phyloP scores from a whole-genome alignment of 2,797 vertebrate genomes.

The Karalla daura region DNA sequence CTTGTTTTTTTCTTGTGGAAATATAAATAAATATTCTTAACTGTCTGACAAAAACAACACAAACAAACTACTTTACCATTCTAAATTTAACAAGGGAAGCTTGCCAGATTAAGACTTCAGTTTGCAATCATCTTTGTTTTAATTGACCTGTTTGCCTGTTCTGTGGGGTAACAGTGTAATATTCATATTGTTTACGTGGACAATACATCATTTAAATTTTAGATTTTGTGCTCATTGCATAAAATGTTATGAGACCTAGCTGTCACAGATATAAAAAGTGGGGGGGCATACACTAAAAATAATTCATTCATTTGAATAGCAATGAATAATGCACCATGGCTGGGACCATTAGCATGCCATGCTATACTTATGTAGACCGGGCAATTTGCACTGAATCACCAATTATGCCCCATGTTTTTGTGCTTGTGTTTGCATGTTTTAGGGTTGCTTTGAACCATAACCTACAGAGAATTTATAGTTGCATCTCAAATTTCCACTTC shows the following conservation, averaged over 20 bases:
- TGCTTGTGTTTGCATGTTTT: constrained; percentile 11
- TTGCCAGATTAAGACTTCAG: too few species aligned
- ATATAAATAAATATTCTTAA: too few species aligned
- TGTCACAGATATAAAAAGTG: constrained; percentile 13
- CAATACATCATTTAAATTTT: constrained; percentile 29
- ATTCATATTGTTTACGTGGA: constrained; percentile 20
- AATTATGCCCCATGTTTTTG: constrained; percentile 36
- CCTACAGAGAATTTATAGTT: constrained; percentile 37
- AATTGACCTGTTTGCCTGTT: not conserved
- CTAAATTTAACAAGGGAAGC: too few species aligned
- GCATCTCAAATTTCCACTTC: constrained; percentile 19
- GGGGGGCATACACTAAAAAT: constrained; percentile 34
- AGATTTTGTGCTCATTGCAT: constrained; percentile 20
- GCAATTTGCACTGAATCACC: constrained; percentile 56
- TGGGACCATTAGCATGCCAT: constrained; percentile 32
- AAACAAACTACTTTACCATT: too few species aligned
- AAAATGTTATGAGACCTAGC: constrained; percentile 3
- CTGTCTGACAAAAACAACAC: too few species aligned
- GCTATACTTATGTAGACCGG: constrained; percentile 44
- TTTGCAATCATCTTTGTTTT: not conserved
- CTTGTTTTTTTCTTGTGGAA: too few species aligned
- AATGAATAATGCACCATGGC: constrained; percentile 51
- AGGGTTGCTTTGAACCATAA: constrained; percentile 32
- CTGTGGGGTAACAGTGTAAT: not conserved
- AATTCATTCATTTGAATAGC: constrained; percentile 52